Percentiles rank a stretch among this genome's conserved stretches.
Conservation (phyloP, 2,797 vertebrate species). For the Etheostoma nigrum region DNA sequence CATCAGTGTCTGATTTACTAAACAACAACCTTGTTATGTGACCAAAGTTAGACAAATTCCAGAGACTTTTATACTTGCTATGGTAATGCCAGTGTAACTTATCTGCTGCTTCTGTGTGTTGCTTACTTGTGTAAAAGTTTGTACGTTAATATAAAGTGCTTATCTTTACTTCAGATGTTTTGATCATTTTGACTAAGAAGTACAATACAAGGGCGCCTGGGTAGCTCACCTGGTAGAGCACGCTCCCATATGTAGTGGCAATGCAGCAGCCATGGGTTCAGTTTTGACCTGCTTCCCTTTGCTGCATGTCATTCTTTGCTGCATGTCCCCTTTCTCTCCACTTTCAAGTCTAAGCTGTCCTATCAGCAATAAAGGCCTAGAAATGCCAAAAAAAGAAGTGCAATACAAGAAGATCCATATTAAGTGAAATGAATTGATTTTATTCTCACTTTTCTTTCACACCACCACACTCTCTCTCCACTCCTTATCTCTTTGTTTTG, state of each 20-base stretch:
- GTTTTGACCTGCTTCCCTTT: no score
- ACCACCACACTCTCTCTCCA: not conserved
- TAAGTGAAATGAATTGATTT: not conserved
- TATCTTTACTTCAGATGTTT: not conserved
- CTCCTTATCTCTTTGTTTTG: conserved; percentile 3
- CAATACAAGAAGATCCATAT: not conserved
- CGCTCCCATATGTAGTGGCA: no score
- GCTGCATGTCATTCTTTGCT: no score
- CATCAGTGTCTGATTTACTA: no score
- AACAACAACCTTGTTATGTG: no score
- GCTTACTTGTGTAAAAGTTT: not conserved
- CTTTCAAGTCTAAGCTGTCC: no score
- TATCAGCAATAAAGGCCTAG: no score
- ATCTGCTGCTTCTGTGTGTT: not conserved
- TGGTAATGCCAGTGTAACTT: not conserved
- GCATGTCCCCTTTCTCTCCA: no score
- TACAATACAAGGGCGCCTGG: no score
- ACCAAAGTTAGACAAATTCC: not conserved
- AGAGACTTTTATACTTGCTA: not conserved
- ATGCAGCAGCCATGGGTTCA: no score
- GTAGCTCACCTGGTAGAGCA: no score
- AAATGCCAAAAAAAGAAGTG: not conserved
- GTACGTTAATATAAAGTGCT: not conserved
- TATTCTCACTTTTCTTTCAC: not conserved
- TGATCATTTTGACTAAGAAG: not conserved